Evolutionary conservation across 2,797 vertebrate species (phyloP).

Genomic region (Discoglossus pictus): DNA sequence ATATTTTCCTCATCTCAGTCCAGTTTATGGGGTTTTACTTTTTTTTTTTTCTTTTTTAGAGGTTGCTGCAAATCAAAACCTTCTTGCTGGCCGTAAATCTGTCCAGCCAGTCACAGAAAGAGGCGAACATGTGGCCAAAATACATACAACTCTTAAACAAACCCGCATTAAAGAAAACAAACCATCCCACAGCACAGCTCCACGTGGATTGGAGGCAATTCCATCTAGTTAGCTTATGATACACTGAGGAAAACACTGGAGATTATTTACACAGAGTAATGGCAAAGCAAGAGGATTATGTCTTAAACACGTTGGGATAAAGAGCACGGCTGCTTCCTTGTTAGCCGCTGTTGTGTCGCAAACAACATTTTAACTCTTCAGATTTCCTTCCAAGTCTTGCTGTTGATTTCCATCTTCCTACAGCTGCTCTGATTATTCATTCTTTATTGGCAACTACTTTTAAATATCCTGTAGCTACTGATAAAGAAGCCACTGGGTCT

Average conservation of each 20-base stretch:
- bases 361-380: neutral
- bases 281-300: slow-evolving; percentile 47
- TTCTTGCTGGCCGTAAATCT: slow-evolving; percentile 42
- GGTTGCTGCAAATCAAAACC: slow-evolving; percentile 37
- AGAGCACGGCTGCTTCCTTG: slow-evolving; percentile 27
- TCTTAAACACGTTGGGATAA: slow-evolving; percentile 37
- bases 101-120: slow-evolving; percentile 31
- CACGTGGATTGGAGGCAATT: slow-evolving; percentile 44
- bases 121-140: slow-evolving; percentile 43
- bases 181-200: slow-evolving; percentile 6
- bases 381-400: no score
- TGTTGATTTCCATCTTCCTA: no score
- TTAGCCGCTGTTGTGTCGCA: slow-evolving; percentile 12
- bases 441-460: no score
- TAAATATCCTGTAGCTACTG: no score
- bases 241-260: slow-evolving; percentile 18
- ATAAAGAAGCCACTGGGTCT: no score
- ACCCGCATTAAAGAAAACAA: slow-evolving; percentile 43
- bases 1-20: slow-evolving; percentile 22
- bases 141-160: slow-evolving; percentile 45
- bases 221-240: slow-evolving; percentile 39
- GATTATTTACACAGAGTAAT: slow-evolving; percentile 35
- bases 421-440: no score
- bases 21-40: slow-evolving; percentile 6
- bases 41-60: slow-evolving; percentile 18